A percentile compares a stretch with the other conserved stretches of the same genome.
phyloP scores from a whole-genome alignment of 2,888 invertebrate genomes.

The Diloba caeruleocephala region DNA sequence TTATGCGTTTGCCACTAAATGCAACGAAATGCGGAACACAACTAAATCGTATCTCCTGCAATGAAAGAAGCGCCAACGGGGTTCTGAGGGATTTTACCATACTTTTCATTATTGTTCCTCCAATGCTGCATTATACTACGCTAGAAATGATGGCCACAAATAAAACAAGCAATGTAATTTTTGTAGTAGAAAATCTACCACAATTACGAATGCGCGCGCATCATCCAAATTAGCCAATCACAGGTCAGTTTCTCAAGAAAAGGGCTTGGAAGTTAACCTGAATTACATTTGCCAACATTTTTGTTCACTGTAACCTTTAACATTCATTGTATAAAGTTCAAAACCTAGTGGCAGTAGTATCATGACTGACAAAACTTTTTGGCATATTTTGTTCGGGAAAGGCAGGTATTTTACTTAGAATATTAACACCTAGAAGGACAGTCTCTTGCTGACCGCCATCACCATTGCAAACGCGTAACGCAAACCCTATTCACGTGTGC shows the following conservation, averaged over 20 bases:
- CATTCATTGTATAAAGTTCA: rapidly evolving
- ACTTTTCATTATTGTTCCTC: not conserved
- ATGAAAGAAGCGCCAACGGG: conserved; percentile 26
- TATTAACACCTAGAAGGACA: too few species aligned
- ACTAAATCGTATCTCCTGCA: conserved; percentile 54
- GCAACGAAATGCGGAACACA: conserved; percentile 43
- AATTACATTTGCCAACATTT: conserved; percentile 19
- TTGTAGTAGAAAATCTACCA: conserved; percentile 3
- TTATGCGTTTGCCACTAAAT: conserved; percentile 39
- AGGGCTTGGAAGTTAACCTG: conserved; percentile 61
- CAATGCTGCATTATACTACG: conserved; percentile 18
- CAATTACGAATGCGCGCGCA: conserved; percentile 68
- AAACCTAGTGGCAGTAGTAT: conserved; percentile 1
- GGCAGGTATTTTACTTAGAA: conserved; percentile 23
- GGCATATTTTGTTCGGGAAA: conserved; percentile 13
- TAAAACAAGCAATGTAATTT: conserved; percentile 31
- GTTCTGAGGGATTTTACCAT: conserved; percentile 2
- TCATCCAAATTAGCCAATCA: conserved; percentile 65
- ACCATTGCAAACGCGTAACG: too few species aligned
- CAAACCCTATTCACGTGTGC: too few species aligned
- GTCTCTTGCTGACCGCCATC: too few species aligned
- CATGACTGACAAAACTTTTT: conserved; percentile 8
- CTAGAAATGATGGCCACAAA: rapidly evolving
- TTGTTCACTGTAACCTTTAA: conserved; percentile 5
- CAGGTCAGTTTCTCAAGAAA: conserved; percentile 59